These are phyloP conservation scores for Coecobrya sp. DNA, from an alignment of 2,888 invertebrate genomes.

Conservation along the genomic window DNA sequence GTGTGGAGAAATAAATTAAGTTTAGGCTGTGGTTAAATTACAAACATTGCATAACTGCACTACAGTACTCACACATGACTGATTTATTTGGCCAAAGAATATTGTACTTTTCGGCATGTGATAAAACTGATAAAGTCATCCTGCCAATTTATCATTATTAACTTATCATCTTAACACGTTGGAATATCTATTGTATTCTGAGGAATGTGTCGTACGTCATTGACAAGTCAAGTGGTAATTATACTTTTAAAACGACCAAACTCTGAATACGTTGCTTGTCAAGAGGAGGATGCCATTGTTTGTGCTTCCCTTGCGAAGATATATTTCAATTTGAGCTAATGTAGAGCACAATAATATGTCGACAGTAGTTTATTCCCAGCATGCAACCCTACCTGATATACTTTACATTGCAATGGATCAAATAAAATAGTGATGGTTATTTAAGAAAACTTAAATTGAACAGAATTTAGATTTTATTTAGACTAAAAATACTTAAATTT, in stretches of 20 bases:
- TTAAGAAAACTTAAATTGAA: background rate
- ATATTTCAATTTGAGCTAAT: too few relatives aligned
- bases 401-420: background rate
- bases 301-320: background rate
- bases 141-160: constrained; percentile 51
- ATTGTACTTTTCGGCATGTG: background rate
- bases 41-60: too few relatives aligned
- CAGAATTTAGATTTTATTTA: background rate
- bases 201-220: background rate
- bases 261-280: too few relatives aligned
- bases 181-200: background rate
- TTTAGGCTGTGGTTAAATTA: too few relatives aligned
- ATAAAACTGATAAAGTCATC: constrained; percentile 38
- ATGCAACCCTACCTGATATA: background rate
- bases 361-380: too few relatives aligned
- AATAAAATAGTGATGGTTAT: background rate
- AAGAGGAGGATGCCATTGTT: background rate
- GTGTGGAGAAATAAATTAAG: too few relatives aligned
- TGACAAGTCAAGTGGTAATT: constrained; percentile 42
- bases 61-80: constrained; percentile 3
- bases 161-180: background rate
- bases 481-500: background rate
- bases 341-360: too few relatives aligned
- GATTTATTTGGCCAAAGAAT: background rate
- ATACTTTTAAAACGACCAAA: background rate